Base-by-base conservation (phyloP, 1,140 invertebrate genomes). In the Drosophila repleta region DNA sequence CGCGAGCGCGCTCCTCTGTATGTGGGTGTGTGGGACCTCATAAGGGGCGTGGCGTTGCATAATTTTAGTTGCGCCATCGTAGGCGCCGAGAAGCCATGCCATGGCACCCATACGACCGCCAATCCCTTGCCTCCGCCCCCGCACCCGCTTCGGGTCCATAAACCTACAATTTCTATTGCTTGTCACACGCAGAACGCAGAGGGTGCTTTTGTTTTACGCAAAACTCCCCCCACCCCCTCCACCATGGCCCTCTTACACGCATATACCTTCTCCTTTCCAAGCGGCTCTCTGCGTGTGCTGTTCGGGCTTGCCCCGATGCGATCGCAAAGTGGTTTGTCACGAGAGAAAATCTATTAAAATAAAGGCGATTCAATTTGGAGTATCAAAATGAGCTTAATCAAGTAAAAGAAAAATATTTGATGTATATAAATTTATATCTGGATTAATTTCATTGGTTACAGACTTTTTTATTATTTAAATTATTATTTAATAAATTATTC, bases 61-160 rank as follows among this genome's bases (percentile, higher is more conserved):
- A 85, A 87, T 81, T 87, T 82, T 87, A 82, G 82, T 82, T 76
- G 72, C 60, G 51, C 65, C 74, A 56, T 63, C 64, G 61, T 74
- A 84, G 81, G 81, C 68, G 81, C 68, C 79, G 55, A 85, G 84
- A 85, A 87, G 82, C 78, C 74, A 82, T 60, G 56, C 67, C 35
- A 62, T 41, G 20, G 52, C 49, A 48, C 64, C 41, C 20, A 7
- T 43, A 8, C 10, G 20, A 11, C 11, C 45, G 13, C 10, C 49
- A 37, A 46, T 15, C 58, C 35, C 13, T 39, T 29, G 48, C 3
- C 41, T 17, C 53, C 20, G 18, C 18, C 37, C 46, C 29, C 0
- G 0, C 8, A 4, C 15, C 24, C 24, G 8, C n/a, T 7, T 21
- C 26, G 6, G 0, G 11, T 18, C 20, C 7, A 8, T 7, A 6